A percentile compares a stretch with the other conserved stretches of the same genome.
phyloP scores from a whole-genome alignment of 1,140 invertebrate species.

The Megathymus violae region DNA sequence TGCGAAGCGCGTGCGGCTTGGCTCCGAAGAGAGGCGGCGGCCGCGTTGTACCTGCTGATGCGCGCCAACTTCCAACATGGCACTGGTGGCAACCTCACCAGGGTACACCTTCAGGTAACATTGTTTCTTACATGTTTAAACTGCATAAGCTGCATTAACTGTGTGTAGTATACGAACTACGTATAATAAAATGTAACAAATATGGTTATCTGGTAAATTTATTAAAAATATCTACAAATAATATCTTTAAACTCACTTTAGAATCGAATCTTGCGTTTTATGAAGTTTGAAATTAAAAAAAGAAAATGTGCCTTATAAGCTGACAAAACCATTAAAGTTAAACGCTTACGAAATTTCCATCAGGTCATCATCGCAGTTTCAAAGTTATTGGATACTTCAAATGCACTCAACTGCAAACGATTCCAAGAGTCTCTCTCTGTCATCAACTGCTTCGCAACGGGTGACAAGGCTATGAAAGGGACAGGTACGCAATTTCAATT shows the following conservation, averaged over 20 bases:
- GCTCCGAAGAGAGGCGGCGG: conserved; percentile 94
- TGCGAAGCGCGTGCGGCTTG: conserved; percentile 92
- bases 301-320: no score
- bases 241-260: no score
- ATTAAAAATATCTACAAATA: no score
- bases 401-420: conserved; percentile 93
- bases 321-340: no score
- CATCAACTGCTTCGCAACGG: conserved; percentile 96
- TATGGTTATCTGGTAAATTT: no score
- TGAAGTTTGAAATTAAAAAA: no score
- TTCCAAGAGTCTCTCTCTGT: conserved; percentile 96
- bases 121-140: conserved; percentile 28
- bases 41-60: conserved; percentile 95
- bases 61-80: conserved; percentile 96
- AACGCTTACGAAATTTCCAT: background rate
- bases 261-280: no score
- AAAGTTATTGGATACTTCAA: conserved; percentile 93
- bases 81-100: conserved; percentile 90
- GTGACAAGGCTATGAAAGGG: conserved; percentile 96
- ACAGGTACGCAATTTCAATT: conserved; percentile 84
- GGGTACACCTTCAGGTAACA: conserved; percentile 91
- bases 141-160: no score
- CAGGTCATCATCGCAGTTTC: conserved; percentile 96
- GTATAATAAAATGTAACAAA: no score
- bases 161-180: no score